Conservation (phyloP, 1,140 invertebrate species). For the Apis florea region DNA sequence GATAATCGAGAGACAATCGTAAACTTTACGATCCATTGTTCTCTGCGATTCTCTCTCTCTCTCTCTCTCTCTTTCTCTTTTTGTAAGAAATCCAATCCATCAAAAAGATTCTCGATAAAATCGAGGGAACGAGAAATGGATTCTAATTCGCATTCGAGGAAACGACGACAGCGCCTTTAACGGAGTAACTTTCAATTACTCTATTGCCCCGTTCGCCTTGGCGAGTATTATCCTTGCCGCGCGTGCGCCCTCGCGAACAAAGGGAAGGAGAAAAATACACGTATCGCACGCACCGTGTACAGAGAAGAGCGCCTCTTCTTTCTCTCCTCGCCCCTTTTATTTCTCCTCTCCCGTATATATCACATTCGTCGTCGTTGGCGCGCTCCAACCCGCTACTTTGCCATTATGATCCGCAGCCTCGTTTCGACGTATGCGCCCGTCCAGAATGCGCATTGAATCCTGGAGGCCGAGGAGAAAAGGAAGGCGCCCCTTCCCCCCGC, state of each 20-base stretch:
- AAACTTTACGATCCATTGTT: not conserved
- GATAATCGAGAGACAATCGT: not conserved
- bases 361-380: constrained; percentile 33
- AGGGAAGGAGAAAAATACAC: not conserved
- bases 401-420: constrained; percentile 44
- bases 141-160: not conserved
- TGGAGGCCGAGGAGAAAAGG: not conserved
- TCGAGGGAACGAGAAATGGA: not conserved
- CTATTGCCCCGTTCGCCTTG: constrained; percentile 25
- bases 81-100: not conserved
- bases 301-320: not conserved
- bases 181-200: constrained; percentile 29
- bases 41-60: not conserved
- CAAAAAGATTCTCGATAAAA: not conserved
- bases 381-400: constrained; percentile 32
- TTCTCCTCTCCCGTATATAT: not conserved
- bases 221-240: not conserved
- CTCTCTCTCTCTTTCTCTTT: no score
- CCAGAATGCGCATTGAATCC: constrained; percentile 41
- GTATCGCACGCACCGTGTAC: not conserved
- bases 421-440: constrained; percentile 18
- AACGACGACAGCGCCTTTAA: not conserved
- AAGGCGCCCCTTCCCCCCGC: no score
- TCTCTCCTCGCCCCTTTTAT: not conserved
- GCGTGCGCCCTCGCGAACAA: not conserved